Base-by-base conservation (phyloP, 2,888 invertebrate species). In the Busseola fusca region DNA sequence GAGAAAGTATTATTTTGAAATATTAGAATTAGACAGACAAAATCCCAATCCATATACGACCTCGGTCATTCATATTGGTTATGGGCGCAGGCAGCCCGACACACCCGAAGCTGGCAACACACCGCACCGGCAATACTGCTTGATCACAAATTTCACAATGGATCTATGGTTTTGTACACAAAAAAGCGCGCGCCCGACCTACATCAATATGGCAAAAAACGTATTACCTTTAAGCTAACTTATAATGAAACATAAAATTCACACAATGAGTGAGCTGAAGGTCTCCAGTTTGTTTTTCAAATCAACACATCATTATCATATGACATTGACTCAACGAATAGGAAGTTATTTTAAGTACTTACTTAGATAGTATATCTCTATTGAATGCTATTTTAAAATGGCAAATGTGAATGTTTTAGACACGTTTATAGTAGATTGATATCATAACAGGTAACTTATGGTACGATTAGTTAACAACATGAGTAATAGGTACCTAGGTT, bases 121-220 rank as follows among this genome's bases (percentile, higher is more conserved):
- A 84, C 87, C 87, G 87, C 50, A 81, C 87, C 87, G 85, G 81
- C 87, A 10, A 54, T 50, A 37, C 57, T 56, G 58, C 70, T 69
- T 68, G 40, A 59, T 71, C 62, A 77, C n/a, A 50, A 50, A 50
- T n/a, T 50, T 50, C n/a, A 10, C 76, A 86, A 87, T 87, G 87
- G 86, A 89, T 88, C 85, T 86, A 71, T 78, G 85, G 92, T 93
- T 93, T 93, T 92, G 86, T 88, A 72, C 50, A 74, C 86, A 72
- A 84, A 91, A 93, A 93, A 92, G 86, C 84, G 83, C 74, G 79
- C 79, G 82, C 87, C 92, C 92, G 95, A 95, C 95, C 95, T 95
- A 93, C 94, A 93, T 90, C 94, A 95, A 95, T 87, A 80, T 85
- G 70, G 84, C 88, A 91, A 91, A 91, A 91, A 92, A 87, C 80